Base-by-base conservation (phyloP, 2,113 vertebrate species). In the Coptodon bakossiorum region DNA sequence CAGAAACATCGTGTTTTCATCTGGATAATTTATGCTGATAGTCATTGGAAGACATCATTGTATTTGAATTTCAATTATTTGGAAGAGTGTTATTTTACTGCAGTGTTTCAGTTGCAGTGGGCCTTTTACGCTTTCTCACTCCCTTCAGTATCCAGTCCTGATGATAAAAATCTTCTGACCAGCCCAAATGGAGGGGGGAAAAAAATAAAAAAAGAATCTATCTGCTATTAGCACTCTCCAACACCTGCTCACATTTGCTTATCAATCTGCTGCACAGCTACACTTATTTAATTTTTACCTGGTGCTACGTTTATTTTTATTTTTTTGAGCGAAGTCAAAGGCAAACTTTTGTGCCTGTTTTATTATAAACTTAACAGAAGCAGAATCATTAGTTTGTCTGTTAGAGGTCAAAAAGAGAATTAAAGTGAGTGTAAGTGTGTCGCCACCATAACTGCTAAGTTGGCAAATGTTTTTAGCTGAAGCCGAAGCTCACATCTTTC, bases 151-250 rank as follows among this genome's bases (percentile, higher is more conserved):
- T 29, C 68, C n/a, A 2, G 57, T 73, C 63, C 34, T 73, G 9
- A 31, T 73, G 57, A 48, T 73, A 45, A 45, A 73, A 29, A 27
- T 9, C 68, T 17, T 45, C 68, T 45, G 40, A 19, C 57, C 71
- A 9, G 29, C 50, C 27, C 68, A 17, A 66, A 40, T 11, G 2
- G 73, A 83, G 16, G 13, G 10, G 3, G 9, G 12, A 1, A 1
- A 1, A 2, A 4, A 14, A 34, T 6, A 7, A 34, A 3, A 8
- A 1, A 2, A 29, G 2, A 61, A 38, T 2, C 34, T 48, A 22
- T 36, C 79, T 81, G 34, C n/a, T 7, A 40, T 54, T 43, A 54
- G 63, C 17, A 9, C 22, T 43, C 38, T 27, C n/a, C 7, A 43
- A 73, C 38, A 45, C 38, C 38, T 73, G 68, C 38, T 76, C 71